Base-by-base conservation (phyloP, 1,140 invertebrate species). In the Listronotus bonariensis region DNA sequence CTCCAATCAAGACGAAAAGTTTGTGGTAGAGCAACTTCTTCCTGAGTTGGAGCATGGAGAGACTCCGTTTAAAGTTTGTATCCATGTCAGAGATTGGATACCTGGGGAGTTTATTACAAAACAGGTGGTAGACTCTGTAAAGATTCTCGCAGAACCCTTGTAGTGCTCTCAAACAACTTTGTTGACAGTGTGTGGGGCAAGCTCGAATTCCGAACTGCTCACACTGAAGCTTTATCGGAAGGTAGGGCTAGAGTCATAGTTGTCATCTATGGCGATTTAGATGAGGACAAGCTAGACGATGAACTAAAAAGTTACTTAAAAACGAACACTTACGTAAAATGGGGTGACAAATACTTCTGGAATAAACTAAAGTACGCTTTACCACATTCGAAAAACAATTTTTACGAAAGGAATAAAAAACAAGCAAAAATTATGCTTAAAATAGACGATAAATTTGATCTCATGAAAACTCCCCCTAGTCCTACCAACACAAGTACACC, bases 291-390 rank as follows among this genome's bases (percentile, higher is more conserved):
- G 43, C 89, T 92, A 63, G 79, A 86, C 1, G 34, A 36, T 36
- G 91, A 95, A 70, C 76, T 96, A 0, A 84, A 87, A 65, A 82
- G 87, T 0, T 94, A 96, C 70, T 74, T 96, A 0, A 85, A 84
- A n/a, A 91, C 88, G 72, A 95, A 94, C 76, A 96, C 93, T 0
- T 96, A 95, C 71, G 82, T 96, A 0, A 85, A 91, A 69, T 92
- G 88, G 87, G 89, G 87, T 14, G 91, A 95, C 74, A 88, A 87
- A 7, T 88, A 87, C 84, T 96, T 96, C 72, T 95, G 91, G 91
- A 85, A 92, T 43, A 93, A 91, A 26, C 20, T 26, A 26, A 26
- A 83, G 18, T 93, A 89, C 68, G 90, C 73, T 18, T 41, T 75
- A 34, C 73, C 73, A 1, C 69, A 71, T 51, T 51, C 51, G 1